Percentiles rank a stretch among this genome's conserved stretches.
These are phyloP conservation scores for Tetrao urogallus DNA, from an alignment of 2,113 vertebrate genomes.

Conservation along the genomic window DNA sequence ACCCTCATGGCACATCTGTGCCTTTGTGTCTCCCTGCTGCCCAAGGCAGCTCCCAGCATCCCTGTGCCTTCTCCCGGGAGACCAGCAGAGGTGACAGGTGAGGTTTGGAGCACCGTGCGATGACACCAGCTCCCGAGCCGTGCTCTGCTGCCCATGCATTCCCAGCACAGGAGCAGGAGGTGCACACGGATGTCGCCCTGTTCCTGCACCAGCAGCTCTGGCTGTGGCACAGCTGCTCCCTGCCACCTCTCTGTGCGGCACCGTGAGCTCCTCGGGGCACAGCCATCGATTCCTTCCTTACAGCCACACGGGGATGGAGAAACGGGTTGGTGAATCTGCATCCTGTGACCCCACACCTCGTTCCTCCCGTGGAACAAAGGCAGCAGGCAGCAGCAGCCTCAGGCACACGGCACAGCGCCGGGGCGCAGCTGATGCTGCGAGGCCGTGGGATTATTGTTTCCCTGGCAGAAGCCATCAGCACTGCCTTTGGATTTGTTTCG, in stretches of 20 bases:
- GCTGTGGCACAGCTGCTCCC: too few relatives aligned
- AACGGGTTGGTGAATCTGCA: not conserved
- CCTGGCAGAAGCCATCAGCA: constrained; percentile 48
- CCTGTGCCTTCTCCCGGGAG: not conserved
- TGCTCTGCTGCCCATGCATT: fast-evolving
- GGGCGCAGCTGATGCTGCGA: not conserved
- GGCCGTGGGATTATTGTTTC: constrained; percentile 43
- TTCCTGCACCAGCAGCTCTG: not conserved
- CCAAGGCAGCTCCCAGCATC: not conserved
- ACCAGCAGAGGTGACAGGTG: not conserved
- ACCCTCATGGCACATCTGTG: not conserved
- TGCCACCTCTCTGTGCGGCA: not conserved
- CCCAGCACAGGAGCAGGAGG: not conserved
- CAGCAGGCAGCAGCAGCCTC: not conserved
- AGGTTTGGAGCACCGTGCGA: not conserved
- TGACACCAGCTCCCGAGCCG: not conserved
- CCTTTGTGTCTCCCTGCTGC: not conserved
- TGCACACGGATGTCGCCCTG: not conserved
- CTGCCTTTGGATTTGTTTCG: constrained; percentile 56
- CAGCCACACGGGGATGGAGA: not conserved
- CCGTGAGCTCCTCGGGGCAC: not conserved
- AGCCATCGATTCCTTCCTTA: not conserved
- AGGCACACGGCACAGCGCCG: not conserved
- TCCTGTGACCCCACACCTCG: not conserved
- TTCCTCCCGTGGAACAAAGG: not conserved